Conservation (phyloP, 2,888 invertebrate genomes). For the Phragmatobia fuliginosa region DNA sequence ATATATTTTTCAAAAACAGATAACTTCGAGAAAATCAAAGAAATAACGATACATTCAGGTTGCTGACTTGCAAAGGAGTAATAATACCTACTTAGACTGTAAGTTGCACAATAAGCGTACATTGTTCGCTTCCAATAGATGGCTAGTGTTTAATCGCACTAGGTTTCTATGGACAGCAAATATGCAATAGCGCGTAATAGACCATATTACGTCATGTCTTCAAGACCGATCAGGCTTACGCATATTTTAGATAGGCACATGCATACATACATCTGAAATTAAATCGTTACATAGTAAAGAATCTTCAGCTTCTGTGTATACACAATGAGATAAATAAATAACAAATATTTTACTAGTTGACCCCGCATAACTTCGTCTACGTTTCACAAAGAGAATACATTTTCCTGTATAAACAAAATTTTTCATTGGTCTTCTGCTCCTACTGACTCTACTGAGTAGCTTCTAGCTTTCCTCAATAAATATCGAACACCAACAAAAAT, state of each 20-base stretch:
- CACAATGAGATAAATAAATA: not conserved
- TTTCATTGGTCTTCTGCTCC: too few species aligned
- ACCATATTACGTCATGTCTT: conserved; percentile 73
- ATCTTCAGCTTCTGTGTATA: not conserved
- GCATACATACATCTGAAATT: conserved; percentile 36
- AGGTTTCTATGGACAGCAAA: conserved; percentile 67
- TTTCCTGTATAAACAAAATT: too few species aligned
- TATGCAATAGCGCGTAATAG: conserved; percentile 73
- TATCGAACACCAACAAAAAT: too few species aligned
- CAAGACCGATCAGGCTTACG: conserved; percentile 40
- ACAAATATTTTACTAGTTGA: not conserved
- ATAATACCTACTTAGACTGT: conserved; percentile 18
- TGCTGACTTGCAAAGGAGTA: conserved; percentile 17
- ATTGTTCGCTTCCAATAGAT: conserved; percentile 57
- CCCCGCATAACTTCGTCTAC: too few species aligned
- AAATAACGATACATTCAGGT: conserved; percentile 8
- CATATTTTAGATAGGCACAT: conserved; percentile 22
- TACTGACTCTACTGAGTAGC: too few species aligned
- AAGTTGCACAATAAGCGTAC: conserved; percentile 38
- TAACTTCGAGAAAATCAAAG: not conserved
- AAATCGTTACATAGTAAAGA: conserved; percentile 17
- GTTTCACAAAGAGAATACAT: too few species aligned
- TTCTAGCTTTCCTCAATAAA: too few species aligned
- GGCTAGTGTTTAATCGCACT: conserved; percentile 57
- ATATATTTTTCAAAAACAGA: not conserved